phyloP scores from a whole-genome alignment of 2,888 invertebrate species.

The Gandaritis pyraliata region DNA sequence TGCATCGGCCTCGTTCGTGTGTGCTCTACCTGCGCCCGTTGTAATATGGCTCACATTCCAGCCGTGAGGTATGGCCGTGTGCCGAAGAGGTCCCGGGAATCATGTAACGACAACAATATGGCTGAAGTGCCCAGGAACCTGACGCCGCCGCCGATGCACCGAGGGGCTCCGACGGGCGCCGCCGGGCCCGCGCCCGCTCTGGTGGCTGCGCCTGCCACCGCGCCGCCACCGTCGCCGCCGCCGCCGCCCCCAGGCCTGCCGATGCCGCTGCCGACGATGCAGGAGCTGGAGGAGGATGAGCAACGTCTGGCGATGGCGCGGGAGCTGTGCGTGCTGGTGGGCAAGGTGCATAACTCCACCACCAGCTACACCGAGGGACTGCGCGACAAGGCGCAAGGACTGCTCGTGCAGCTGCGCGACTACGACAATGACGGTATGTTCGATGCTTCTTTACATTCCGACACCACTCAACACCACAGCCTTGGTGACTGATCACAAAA shows the following conservation, averaged over 20 bases:
- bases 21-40: slow-evolving; percentile 11
- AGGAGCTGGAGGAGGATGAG: slow-evolving; percentile 47
- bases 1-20: slow-evolving; percentile 53
- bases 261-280: slow-evolving; percentile 36
- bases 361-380: slow-evolving; percentile 95
- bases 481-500: too few relatives aligned
- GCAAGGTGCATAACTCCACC: slow-evolving; percentile 91
- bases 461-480: too few relatives aligned
- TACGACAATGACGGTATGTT: slow-evolving; percentile 49
- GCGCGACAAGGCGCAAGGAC: slow-evolving; percentile 68
- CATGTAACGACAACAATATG: slow-evolving; percentile 49
- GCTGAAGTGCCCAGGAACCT: slow-evolving; percentile 15
- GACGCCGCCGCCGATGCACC: slow-evolving; percentile 16
- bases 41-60: slow-evolving; percentile 62
- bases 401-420: slow-evolving; percentile 51
- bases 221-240: neutral
- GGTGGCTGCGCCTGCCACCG: neutral
- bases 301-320: slow-evolving; percentile 52
- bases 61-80: slow-evolving; percentile 98
- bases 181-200: slow-evolving; percentile 1
- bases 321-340: slow-evolving; percentile 77
- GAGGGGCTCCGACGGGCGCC: slow-evolving; percentile 48
- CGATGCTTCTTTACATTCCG: neutral
- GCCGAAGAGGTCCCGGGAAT: slow-evolving; percentile 95
- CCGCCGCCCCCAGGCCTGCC: slow-evolving; percentile 11